Conservation (phyloP, 2,888 invertebrate species). For the Nymphalis urticae region DNA sequence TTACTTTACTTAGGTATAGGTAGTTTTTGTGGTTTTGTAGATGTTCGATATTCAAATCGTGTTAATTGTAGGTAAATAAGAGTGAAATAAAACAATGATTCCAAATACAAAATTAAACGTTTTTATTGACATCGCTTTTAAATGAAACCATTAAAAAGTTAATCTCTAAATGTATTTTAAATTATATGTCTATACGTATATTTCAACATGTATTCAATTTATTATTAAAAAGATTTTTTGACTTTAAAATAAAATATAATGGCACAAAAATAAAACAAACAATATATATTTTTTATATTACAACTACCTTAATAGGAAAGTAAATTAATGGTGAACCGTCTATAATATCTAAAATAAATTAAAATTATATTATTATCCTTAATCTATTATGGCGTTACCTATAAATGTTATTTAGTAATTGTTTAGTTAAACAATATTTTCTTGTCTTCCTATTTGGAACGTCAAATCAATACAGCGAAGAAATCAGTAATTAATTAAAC, state of each 20-base stretch:
- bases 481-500: too few relatives aligned
- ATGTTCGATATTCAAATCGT: neutral
- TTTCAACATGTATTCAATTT: neutral
- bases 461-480: too few relatives aligned
- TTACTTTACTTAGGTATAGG: too few relatives aligned
- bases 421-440: too few relatives aligned
- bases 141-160: constrained; percentile 25
- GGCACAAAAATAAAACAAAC: neutral
- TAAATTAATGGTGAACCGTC: neutral
- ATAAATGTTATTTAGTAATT: too few relatives aligned
- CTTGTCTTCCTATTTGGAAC: too few relatives aligned
- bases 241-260: neutral
- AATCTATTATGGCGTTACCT: neutral
- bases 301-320: neutral
- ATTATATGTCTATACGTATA: constrained; percentile 13
- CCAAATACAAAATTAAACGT: constrained; percentile 33
- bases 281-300: neutral
- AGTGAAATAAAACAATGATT: constrained; percentile 24
- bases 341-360: neutral
- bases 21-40: too few relatives aligned
- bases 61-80: neutral
- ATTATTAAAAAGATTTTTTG: neutral
- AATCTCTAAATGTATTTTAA: constrained; percentile 7
- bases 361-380: neutral
- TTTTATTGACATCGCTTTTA: constrained; percentile 29